These are phyloP conservation scores for Lates calcarifer DNA, from an alignment of 2,113 vertebrate species.

Conservation along the genomic window DNA sequence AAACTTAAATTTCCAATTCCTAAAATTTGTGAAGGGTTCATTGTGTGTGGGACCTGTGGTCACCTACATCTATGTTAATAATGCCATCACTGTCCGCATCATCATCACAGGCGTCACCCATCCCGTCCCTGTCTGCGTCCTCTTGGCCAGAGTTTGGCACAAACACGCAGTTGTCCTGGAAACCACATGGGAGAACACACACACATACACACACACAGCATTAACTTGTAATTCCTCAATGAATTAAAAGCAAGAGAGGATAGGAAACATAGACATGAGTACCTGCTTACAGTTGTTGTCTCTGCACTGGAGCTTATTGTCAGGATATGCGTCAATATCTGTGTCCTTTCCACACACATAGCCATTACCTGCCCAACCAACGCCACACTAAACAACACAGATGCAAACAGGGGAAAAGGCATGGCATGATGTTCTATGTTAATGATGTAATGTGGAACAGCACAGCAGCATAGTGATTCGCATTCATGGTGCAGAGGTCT, in stretches of 20 bases:
- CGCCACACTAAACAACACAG: constrained; percentile 86
- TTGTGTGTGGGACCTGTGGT: not conserved
- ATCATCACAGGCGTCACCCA: constrained; percentile 93
- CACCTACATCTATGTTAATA: constrained; percentile 88
- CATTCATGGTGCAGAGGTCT: not conserved
- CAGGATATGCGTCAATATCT: constrained; percentile 96
- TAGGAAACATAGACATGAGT: not conserved
- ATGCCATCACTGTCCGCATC: constrained; percentile 96
- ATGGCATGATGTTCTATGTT: not conserved
- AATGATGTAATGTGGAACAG: not conserved
- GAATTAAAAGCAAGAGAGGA: not conserved
- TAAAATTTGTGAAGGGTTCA: not conserved
- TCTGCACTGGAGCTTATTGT: constrained; percentile 87
- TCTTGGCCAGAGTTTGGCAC: constrained; percentile 99
- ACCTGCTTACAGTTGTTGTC: constrained; percentile 91
- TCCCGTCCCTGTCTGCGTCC: constrained; percentile 92
- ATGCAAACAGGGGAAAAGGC: constrained; percentile 30
- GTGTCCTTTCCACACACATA: constrained; percentile 94
- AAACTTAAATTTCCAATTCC: not conserved
- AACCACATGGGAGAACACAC: constrained; percentile 22
- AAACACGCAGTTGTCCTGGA: constrained; percentile 94
- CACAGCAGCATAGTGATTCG: not conserved
- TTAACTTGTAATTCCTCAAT: not conserved
- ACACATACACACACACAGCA: not conserved
- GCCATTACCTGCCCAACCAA: constrained; percentile 97